Evolutionary conservation across 2,113 vertebrate genomes (phyloP), one percentile per base, ranked within the genome.

Genomic region (Perccottus glenii): DNA sequence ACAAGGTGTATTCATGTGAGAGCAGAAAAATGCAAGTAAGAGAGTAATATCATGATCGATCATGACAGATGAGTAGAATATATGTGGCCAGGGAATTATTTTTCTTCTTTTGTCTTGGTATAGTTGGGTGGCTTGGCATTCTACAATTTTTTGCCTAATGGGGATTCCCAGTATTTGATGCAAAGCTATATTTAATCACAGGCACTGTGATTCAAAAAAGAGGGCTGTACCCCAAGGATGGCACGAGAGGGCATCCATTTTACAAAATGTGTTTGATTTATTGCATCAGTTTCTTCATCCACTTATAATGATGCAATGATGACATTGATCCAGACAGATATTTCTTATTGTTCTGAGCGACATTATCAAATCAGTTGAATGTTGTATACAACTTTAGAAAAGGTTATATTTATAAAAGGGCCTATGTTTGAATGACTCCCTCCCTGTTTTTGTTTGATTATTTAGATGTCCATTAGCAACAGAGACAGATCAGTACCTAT

Each of bases 151-250:
- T 46, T 45, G 45, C 70, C 64, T 78, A 67, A 72, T 67, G 74
- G 70, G 77, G 68, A 78, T 83, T 64, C 48, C 58, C 44, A 78
- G 66, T 52, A 77, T 69, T 75, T 83, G 64, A 63, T 61, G 15
- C 44, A 16, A 32, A 68, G 40, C 47, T 52, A 46, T 64, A 78
- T 73, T 80, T 74, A 73, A 70, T 83, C 80, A 84, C 36, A 52
- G 48, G 44, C 9, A 3, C 67, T 61, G 46, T 61, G 57, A 60
- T 63, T 64, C 40, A 42, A 66, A 70, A 35, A 56, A 46, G 60
- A 75, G 45, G 43, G 60, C n/a, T 56, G 35, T 71, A 38, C 60
- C 73, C 79, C 15, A 12, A 47, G 64, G 76, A 67, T 45, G 11
- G n/a, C 32, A 52, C 15, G 35, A 65, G 66, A 73, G 32, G n/a